Conservation (phyloP, 2,797 vertebrate genomes). For the Paedocypris micromegethes region DNA sequence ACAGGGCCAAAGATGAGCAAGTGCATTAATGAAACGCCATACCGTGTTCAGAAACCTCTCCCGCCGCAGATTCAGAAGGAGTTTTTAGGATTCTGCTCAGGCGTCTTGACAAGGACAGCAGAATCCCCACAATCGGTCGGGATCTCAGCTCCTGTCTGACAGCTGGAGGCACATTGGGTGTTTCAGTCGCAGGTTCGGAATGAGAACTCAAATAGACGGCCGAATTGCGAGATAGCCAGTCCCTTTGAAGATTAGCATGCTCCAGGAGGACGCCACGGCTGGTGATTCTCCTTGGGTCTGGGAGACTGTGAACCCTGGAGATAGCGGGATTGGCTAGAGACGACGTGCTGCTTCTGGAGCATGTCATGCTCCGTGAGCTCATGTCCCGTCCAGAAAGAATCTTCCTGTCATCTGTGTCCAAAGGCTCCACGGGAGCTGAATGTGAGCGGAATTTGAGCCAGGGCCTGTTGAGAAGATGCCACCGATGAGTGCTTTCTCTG, state of each 20-base stretch:
- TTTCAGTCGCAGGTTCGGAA: slow-evolving; percentile 50
- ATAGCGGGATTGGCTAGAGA: slow-evolving; percentile 11
- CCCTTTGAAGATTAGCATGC: slow-evolving; percentile 20
- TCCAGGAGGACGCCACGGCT: slow-evolving; percentile 22
- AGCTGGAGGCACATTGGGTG: not conserved
- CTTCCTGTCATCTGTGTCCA: slow-evolving; percentile 52
- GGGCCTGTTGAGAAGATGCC: slow-evolving; percentile 44
- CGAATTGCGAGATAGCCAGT: slow-evolving; percentile 35
- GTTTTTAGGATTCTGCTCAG: slow-evolving; percentile 48
- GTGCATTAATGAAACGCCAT: slow-evolving; percentile 4
- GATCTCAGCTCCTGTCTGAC: slow-evolving; percentile 21
- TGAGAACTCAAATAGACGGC: slow-evolving; percentile 54
- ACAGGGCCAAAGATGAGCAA: no score
- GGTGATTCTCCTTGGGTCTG: slow-evolving; percentile 37
- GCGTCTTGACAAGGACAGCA: slow-evolving; percentile 51
- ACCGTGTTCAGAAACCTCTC: slow-evolving; percentile 49
- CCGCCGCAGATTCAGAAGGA: slow-evolving; percentile 22
- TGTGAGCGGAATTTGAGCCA: slow-evolving; percentile 35
- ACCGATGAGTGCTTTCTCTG: slow-evolving; percentile 23
- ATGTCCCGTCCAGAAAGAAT: slow-evolving; percentile 30
- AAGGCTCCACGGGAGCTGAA: slow-evolving; percentile 26
- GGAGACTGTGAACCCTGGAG: slow-evolving; percentile 39
- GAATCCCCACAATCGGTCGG: slow-evolving; percentile 40
- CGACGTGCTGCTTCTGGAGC: not conserved
- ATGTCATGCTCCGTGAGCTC: slow-evolving; percentile 4